Evolutionary conservation across 2,797 vertebrate species (phyloP).

Genomic region (Chloroceryle amazona): DNA sequence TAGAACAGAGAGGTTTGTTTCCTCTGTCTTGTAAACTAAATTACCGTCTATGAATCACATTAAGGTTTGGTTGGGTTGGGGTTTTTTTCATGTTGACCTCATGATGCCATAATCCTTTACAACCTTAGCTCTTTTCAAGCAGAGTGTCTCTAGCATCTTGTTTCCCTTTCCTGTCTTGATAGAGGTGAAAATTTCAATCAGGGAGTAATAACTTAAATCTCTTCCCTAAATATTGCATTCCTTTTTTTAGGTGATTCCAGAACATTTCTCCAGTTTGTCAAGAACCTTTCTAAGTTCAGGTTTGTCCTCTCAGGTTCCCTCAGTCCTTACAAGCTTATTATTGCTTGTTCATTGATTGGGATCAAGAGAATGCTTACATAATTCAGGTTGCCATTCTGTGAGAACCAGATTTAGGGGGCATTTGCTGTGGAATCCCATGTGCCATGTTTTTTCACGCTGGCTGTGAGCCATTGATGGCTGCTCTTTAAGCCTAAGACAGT

Average conservation of each 20-base stretch:
- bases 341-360: background rate
- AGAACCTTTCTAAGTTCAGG: background rate
- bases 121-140: background rate
- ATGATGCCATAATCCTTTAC: background rate
- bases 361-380: too few relatives aligned
- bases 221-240: background rate
- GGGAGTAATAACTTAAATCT: background rate
- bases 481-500: background rate
- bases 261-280: background rate
- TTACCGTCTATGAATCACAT: background rate
- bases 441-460: background rate
- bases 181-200: background rate
- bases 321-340: background rate
- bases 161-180: background rate
- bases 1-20: background rate
- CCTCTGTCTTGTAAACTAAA: background rate
- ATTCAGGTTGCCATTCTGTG: background rate
- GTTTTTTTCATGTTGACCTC: background rate
- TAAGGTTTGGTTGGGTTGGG: background rate
- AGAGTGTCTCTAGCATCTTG: background rate
- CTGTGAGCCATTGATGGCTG: background rate
- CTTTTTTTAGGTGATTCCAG: background rate
- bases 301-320: background rate
- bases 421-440: background rate
- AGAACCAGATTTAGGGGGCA: background rate